phyloP scores from a whole-genome alignment of 2,113 vertebrate species.

The Rhegmatorhina hoffmannsi region DNA sequence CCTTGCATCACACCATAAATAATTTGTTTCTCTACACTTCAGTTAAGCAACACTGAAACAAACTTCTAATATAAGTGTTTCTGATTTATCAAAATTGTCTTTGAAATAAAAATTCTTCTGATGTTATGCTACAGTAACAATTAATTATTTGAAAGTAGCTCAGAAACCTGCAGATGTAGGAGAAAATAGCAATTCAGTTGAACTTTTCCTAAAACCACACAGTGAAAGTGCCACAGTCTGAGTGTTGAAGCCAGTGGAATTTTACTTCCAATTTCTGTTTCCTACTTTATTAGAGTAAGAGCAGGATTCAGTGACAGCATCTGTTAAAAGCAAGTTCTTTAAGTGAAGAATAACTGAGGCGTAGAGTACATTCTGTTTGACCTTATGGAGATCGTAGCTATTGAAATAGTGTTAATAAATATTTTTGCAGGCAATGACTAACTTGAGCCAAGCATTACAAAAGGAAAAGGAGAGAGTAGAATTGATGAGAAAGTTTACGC shows the following conservation, averaged over 20 bases:
- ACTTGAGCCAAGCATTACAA: slow-evolving; percentile 84
- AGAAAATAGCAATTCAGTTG: not conserved
- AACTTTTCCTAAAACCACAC: not conserved
- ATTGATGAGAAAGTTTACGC: slow-evolving; percentile 86
- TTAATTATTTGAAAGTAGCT: not conserved
- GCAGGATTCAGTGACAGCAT: not conserved
- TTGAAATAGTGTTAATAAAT: slow-evolving; percentile 1
- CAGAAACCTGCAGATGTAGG: not conserved
- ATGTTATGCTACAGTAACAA: not conserved
- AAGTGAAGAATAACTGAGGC: not conserved
- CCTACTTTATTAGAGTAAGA: not conserved
- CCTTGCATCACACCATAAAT: accelerated
- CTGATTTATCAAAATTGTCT: not conserved
- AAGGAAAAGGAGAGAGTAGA: slow-evolving; percentile 88
- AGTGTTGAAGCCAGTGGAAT: not conserved
- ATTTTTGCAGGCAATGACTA: slow-evolving; percentile 84
- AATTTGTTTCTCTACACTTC: not conserved
- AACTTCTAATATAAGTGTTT: not conserved
- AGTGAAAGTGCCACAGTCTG: not conserved
- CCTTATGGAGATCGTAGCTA: not conserved
- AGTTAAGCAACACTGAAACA: not conserved
- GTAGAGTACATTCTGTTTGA: not conserved
- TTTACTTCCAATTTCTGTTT: not conserved
- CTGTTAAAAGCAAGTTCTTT: not conserved
- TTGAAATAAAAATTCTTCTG: not conserved